phyloP scores from a whole-genome alignment of 1,140 invertebrate genomes.

The Dolichoris vasculosae region DNA sequence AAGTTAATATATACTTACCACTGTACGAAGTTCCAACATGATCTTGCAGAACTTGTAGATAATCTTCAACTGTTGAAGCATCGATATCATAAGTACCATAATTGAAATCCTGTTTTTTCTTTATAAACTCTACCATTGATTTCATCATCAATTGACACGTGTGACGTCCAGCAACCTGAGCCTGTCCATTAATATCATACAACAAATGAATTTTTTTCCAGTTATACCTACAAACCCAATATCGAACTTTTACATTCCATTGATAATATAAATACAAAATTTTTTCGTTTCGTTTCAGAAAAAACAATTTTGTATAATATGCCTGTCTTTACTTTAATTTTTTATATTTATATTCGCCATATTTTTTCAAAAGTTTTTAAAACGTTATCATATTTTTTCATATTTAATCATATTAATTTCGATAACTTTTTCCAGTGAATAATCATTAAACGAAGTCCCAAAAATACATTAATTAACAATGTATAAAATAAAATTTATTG shows the following conservation, averaged over 20 bases:
- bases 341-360: too few relatives aligned
- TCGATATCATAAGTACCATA: constrained; percentile 76
- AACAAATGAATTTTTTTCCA: constrained; percentile 84
- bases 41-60: constrained; percentile 75
- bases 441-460: too few relatives aligned
- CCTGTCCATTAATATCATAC: constrained; percentile 82
- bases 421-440: too few relatives aligned
- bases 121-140: constrained; percentile 79
- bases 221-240: constrained; percentile 75
- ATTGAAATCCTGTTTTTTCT: constrained; percentile 73
- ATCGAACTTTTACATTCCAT: neutral
- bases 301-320: too few relatives aligned
- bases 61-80: constrained; percentile 72
- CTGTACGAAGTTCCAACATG: constrained; percentile 68
- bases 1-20: too few relatives aligned
- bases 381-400: too few relatives aligned
- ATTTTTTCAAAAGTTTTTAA: too few relatives aligned
- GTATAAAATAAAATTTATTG: too few relatives aligned
- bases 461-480: too few relatives aligned
- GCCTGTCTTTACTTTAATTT: too few relatives aligned
- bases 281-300: too few relatives aligned
- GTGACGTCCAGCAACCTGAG: constrained; percentile 78
- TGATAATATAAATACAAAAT: neutral
- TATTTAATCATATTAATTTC: too few relatives aligned
- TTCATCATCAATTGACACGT: constrained; percentile 73